phyloP scores from a whole-genome alignment of 2,113 vertebrate genomes.

The Tachysurus vachellii region DNA sequence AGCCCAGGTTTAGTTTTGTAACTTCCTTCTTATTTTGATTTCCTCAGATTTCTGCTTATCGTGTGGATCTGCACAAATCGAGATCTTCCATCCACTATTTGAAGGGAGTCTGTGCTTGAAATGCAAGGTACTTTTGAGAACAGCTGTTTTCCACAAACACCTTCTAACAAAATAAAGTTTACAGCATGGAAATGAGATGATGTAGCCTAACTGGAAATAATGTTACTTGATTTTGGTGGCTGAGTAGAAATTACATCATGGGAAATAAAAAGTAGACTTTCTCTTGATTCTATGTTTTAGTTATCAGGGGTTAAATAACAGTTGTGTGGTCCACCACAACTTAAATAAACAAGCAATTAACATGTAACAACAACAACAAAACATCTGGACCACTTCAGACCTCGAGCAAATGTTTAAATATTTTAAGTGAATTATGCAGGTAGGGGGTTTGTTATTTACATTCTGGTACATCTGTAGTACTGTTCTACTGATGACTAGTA shows the following conservation, averaged over 20 bases:
- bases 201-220: background rate
- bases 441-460: background rate
- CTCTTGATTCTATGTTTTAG: too few relatives aligned
- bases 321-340: too few relatives aligned
- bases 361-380: too few relatives aligned
- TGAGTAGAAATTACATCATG: background rate
- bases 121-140: constrained; percentile 73
- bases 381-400: too few relatives aligned
- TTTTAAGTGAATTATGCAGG: background rate
- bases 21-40: background rate
- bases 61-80: constrained; percentile 77
- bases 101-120: constrained; percentile 85
- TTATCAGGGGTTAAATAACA: too few relatives aligned
- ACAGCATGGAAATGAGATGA: background rate
- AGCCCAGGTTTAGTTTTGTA: background rate
- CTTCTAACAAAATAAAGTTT: background rate
- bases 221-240: background rate
- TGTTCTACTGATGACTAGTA: background rate
- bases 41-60: constrained; percentile 84
- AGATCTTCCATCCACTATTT: constrained; percentile 85
- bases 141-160: background rate
- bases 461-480: background rate
- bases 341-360: too few relatives aligned
- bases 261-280: background rate
- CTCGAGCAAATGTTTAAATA: background rate